A percentile compares a stretch with the other conserved stretches of the same genome.
Conservation (phyloP, 2,797 vertebrate genomes). For the Eulemur rubriventer region DNA sequence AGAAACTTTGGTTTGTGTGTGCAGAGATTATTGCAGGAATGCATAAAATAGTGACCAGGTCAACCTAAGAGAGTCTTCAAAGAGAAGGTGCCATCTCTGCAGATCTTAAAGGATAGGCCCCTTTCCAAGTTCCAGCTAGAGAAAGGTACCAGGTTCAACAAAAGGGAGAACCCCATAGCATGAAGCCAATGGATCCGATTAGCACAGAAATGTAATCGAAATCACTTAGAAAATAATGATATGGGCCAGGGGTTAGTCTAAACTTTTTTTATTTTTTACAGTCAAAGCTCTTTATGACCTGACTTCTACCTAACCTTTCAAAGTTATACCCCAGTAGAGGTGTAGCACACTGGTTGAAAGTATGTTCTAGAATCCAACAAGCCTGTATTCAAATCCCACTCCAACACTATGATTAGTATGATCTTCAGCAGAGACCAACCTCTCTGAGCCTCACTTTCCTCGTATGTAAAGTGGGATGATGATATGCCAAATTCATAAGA, state of each 20-base stretch:
- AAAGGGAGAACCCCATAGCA: not conserved
- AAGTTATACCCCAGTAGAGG: not conserved
- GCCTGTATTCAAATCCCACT: not conserved
- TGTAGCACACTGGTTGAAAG: not conserved
- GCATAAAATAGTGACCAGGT: not conserved
- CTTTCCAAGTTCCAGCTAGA: not conserved
- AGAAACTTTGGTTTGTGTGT: not conserved
- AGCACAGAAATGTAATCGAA: not conserved
- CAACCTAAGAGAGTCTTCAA: not conserved
- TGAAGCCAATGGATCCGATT: not conserved
- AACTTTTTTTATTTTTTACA: not conserved
- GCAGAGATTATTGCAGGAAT: not conserved
- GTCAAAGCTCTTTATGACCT: not conserved
- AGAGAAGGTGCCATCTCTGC: not conserved
- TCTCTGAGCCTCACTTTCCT: not conserved
- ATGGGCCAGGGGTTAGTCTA: not conserved
- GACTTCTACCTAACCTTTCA: not conserved
- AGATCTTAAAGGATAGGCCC: not conserved
- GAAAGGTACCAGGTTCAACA: not conserved
- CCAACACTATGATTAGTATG: not conserved
- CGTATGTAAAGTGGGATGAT: not conserved
- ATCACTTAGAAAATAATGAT: not conserved
- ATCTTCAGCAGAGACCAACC: not conserved
- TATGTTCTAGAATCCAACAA: not conserved
- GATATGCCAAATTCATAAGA: not conserved